Conservation (phyloP, 2,888 invertebrate species). For the Euphydryas editha region DNA sequence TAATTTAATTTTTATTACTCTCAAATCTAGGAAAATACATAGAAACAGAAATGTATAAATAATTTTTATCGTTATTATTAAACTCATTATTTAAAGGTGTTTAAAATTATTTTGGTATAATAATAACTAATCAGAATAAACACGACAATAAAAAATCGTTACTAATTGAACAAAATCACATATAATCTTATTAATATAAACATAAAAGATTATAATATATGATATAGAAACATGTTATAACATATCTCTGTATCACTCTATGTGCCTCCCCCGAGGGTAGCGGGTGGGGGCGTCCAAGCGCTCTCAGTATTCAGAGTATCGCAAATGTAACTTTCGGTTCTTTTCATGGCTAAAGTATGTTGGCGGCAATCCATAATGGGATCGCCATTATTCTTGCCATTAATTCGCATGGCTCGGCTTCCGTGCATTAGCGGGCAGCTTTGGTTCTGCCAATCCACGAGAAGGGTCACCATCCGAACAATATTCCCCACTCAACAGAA, state of each 20-base stretch:
- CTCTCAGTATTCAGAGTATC: conserved; percentile 84
- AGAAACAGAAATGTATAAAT: too few relatives aligned
- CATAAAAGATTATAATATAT: background rate
- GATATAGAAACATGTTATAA: background rate
- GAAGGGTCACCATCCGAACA: conserved; percentile 59
- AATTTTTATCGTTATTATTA: too few relatives aligned
- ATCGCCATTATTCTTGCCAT: conserved; percentile 84
- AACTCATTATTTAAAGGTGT: too few relatives aligned
- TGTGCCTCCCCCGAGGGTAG: conserved; percentile 58
- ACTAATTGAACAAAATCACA: background rate
- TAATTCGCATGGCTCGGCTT: conserved; percentile 82
- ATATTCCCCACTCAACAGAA: conserved; percentile 45
- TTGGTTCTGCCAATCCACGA: conserved; percentile 74
- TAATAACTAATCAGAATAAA: background rate
- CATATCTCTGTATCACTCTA: conserved; percentile 37
- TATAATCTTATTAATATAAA: background rate
- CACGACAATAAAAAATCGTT: background rate
- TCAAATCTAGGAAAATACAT: background rate
- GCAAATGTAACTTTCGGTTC: conserved; percentile 84
- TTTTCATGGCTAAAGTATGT: conserved; percentile 84
- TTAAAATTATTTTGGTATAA: background rate
- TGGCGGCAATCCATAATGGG: conserved; percentile 85
- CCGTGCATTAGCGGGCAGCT: conserved; percentile 81
- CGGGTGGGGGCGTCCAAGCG: conserved; percentile 64
- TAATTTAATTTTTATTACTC: background rate